These are phyloP conservation scores for Hofmannophila pseudospretella DNA, from an alignment of 2,888 invertebrate species.

Conservation along the genomic window DNA sequence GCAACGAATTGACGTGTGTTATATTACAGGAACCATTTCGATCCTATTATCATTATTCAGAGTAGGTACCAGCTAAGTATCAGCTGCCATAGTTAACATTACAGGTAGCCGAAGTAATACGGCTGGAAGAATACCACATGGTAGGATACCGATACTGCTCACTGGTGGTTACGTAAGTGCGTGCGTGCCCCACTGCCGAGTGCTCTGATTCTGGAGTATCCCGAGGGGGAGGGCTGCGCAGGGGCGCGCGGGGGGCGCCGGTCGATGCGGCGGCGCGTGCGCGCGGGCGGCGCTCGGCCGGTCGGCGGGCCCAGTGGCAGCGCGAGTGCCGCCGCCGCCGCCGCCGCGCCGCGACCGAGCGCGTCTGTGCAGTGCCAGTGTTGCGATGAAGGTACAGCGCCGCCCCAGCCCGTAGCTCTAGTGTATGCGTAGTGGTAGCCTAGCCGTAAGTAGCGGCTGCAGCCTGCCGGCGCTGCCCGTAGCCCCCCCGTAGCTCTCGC, in stretches of 20 bases:
- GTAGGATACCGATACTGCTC: too few species aligned
- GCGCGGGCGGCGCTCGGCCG: constrained; percentile 14
- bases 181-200: too few species aligned
- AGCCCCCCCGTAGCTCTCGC: constrained; percentile 22
- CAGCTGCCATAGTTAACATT: too few species aligned
- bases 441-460: constrained; percentile 54
- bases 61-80: too few species aligned
- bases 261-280: constrained; percentile 12
- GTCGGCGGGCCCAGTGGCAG: constrained; percentile 24
- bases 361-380: constrained; percentile 35
- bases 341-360: constrained; percentile 17
- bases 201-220: too few species aligned
- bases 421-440: constrained; percentile 57
- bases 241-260: constrained; percentile 10
- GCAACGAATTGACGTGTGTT: too few species aligned
- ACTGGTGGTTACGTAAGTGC: too few species aligned
- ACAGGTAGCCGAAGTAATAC: too few species aligned
- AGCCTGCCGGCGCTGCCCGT: constrained; percentile 38
- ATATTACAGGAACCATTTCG: too few species aligned
- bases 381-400: constrained; percentile 72
- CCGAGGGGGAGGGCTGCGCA: not conserved
- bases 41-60: too few species aligned
- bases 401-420: constrained; percentile 54
- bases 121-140: too few species aligned
- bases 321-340: constrained; percentile 24